Evolutionary conservation across 35 echinoderm and acorn worm genomes (phyloP).

Genomic region (Chiridota heheva): DNA sequence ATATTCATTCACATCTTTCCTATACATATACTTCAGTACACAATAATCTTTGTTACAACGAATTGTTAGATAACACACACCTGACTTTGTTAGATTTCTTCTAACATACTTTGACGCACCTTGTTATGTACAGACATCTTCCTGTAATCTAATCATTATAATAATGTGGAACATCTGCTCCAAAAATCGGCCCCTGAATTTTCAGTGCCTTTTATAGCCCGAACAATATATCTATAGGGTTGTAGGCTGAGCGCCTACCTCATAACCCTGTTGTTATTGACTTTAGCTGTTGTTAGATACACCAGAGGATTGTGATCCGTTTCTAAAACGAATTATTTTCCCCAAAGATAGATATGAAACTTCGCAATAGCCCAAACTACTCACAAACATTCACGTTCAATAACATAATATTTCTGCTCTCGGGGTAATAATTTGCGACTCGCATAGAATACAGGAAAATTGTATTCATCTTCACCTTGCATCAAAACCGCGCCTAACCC

Average conservation of each 20-base stretch:
- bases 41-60: too few species aligned
- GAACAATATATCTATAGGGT: conserved; percentile 1
- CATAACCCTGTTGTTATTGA: not conserved
- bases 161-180: too few species aligned
- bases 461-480: not conserved
- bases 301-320: conserved; percentile 23
- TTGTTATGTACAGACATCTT: too few species aligned
- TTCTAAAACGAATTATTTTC: not conserved
- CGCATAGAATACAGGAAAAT: conserved; percentile 38
- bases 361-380: conserved; percentile 20
- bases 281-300: not conserved
- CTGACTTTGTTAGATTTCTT: too few species aligned
- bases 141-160: too few species aligned
- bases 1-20: too few species aligned
- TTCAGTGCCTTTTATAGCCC: not conserved
- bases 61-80: too few species aligned
- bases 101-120: too few species aligned
- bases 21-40: too few species aligned
- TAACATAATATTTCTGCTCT: conserved; percentile 13
- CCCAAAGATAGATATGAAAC: conserved; percentile 24
- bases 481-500: not conserved
- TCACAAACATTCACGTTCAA: conserved; percentile 37
- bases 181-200: too few species aligned
- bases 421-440: conserved; percentile 18
- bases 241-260: conserved; percentile 16